phyloP scores from a whole-genome alignment of 2,797 vertebrate genomes.

The Acanthurus tractus region DNA sequence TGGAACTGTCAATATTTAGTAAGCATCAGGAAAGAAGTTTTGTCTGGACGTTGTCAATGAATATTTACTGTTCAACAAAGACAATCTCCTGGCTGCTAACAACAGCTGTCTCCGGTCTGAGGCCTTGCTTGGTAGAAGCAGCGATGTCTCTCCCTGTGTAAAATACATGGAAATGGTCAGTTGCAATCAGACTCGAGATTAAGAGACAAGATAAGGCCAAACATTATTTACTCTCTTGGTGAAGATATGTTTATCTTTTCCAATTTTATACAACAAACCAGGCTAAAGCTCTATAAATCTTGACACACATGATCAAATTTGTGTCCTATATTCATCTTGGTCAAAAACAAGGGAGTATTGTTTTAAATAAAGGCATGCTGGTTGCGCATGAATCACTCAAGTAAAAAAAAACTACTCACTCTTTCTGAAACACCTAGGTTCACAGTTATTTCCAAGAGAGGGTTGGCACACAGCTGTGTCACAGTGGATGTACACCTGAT shows the following conservation, averaged over 20 bases:
- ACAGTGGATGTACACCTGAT: conserved; percentile 81
- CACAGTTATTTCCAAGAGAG: conserved; percentile 58
- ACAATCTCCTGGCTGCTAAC: conserved; percentile 68
- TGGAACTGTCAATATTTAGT: conserved; percentile 26
- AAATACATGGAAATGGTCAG: conserved; percentile 30
- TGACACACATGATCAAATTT: background rate
- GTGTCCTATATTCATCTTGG: background rate
- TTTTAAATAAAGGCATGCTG: background rate
- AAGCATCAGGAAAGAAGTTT: background rate
- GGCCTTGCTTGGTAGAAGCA: background rate
- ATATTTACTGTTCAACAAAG: background rate
- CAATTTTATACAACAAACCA: background rate
- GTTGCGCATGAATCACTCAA: background rate
- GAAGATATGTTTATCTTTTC: background rate
- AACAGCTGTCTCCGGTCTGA: conserved; percentile 29
- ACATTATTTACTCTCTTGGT: background rate
- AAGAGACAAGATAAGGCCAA: background rate
- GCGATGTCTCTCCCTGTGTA: conserved; percentile 69
- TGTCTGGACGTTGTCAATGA: conserved; percentile 30
- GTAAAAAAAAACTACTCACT: conserved; percentile 64
- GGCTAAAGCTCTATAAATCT: background rate
- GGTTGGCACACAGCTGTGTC: conserved; percentile 71
- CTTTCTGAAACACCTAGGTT: conserved; percentile 69
- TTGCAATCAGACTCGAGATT: background rate
- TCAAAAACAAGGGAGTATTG: background rate